phyloP scores from a whole-genome alignment of 2,888 invertebrate species.

The Tipula confusa region DNA sequence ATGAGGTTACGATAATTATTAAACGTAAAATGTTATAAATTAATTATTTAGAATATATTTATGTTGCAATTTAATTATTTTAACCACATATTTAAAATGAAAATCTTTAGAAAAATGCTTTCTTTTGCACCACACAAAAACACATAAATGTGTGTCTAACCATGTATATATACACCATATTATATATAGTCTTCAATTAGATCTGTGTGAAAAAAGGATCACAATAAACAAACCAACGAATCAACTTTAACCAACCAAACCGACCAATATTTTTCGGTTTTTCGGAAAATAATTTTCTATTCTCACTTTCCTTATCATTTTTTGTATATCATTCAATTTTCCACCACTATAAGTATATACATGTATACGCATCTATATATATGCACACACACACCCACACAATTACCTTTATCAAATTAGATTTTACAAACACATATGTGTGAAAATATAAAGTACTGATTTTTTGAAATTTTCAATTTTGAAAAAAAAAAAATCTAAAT shows the following conservation, averaged over 20 bases:
- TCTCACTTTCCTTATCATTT: slow-evolving; percentile 3
- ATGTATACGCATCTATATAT: background rate
- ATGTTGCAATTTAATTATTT: background rate
- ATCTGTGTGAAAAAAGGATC: background rate
- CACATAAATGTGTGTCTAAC: background rate
- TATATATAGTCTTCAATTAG: background rate
- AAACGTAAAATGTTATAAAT: too few relatives aligned
- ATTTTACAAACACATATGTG: background rate
- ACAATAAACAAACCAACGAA: slow-evolving; percentile 25
- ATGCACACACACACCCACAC: background rate
- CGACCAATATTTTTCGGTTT: slow-evolving; percentile 20
- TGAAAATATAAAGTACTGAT: background rate
- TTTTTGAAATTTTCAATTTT: background rate
- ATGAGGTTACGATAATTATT: too few relatives aligned
- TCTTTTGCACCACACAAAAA: background rate
- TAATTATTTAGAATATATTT: background rate
- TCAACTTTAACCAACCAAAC: slow-evolving; percentile 16
- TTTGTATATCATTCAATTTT: slow-evolving; percentile 3
- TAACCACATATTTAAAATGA: too few relatives aligned
- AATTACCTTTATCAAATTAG: slow-evolving; percentile 25
- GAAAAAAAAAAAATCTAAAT: background rate
- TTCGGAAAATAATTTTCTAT: background rate
- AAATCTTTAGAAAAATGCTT: background rate
- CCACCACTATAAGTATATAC: background rate
- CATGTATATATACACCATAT: background rate